Evolutionary conservation across 2,797 vertebrate genomes (phyloP).

Genomic region (Microtus obscurus): DNA sequence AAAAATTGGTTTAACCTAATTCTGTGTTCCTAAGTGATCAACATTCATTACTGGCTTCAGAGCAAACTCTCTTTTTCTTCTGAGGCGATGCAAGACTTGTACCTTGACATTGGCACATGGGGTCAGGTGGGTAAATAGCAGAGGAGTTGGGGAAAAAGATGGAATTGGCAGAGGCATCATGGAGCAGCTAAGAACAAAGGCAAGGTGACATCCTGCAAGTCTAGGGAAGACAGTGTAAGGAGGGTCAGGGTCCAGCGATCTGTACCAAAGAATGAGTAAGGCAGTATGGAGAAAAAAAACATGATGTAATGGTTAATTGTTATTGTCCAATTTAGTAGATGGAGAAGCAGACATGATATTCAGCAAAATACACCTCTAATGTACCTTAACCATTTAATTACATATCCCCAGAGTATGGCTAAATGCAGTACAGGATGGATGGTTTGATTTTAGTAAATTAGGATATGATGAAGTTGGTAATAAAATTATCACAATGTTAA

Average conservation of each 20-base stretch:
- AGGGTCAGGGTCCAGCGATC: no score
- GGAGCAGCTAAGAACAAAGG: not conserved
- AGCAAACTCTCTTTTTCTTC: not conserved
- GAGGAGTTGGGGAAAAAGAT: not conserved
- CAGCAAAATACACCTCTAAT: not conserved
- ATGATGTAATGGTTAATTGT: not conserved
- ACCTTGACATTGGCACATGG: not conserved
- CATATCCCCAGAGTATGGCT: not conserved
- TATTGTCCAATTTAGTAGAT: not conserved
- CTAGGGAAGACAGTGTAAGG: not conserved
- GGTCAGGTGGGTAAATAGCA: not conserved
- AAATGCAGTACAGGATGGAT: not conserved
- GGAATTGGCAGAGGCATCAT: not conserved
- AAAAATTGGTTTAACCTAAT: not conserved
- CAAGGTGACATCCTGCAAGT: not conserved
- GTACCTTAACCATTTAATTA: not conserved
- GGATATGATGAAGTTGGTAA: not conserved
- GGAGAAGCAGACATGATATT: not conserved
- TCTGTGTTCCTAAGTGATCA: not conserved
- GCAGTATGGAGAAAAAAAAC: not conserved
- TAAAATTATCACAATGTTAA: conserved; percentile 63
- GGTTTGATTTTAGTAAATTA: conserved; percentile 22
- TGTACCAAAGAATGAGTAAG: not conserved
- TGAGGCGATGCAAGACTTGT: not conserved
- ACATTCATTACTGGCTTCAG: not conserved